Percentiles rank a stretch among this genome's conserved stretches.
phyloP scores from a whole-genome alignment of 2,888 invertebrate species.

The Hirtodrosophila alboralis region DNA sequence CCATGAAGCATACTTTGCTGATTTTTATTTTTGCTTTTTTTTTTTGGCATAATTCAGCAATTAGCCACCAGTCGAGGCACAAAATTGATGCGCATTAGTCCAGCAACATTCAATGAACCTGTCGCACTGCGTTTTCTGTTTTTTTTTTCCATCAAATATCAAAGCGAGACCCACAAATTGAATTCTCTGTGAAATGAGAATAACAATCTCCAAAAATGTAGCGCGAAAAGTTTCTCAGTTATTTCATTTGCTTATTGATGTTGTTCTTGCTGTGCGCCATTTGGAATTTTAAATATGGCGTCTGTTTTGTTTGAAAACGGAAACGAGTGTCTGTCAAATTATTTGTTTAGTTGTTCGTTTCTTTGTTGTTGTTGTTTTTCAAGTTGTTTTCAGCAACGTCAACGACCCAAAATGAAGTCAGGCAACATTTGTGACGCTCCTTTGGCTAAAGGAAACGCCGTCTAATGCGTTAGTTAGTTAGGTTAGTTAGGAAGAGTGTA shows the following conservation, averaged over 20 bases:
- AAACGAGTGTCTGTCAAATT: slow-evolving; percentile 79
- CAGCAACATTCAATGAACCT: slow-evolving; percentile 48
- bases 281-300: slow-evolving; percentile 80
- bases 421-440: slow-evolving; percentile 64
- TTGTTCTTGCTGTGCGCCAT: slow-evolving; percentile 45
- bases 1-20: slow-evolving; percentile 41
- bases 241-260: slow-evolving; percentile 65
- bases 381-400: slow-evolving; percentile 41
- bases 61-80: slow-evolving; percentile 50
- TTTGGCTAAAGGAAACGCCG: slow-evolving; percentile 70
- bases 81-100: slow-evolving; percentile 50
- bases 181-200: slow-evolving; percentile 38
- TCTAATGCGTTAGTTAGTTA: slow-evolving; percentile 75
- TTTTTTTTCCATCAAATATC: slow-evolving; percentile 56
- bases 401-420: slow-evolving; percentile 75
- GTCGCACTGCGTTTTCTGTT: too few species aligned
- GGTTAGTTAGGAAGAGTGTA: slow-evolving; percentile 22
- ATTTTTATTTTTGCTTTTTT: too few species aligned
- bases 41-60: slow-evolving; percentile 64
- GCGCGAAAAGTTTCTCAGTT: slow-evolving; percentile 57
- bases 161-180: slow-evolving; percentile 46
- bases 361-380: slow-evolving; percentile 39
- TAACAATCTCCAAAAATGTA: slow-evolving; percentile 46
- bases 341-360: slow-evolving; percentile 60
- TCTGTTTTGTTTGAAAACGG: slow-evolving; percentile 80